Evolutionary conservation across 1,140 invertebrate genomes (phyloP).

Genomic region (Nasonia giraulti): DNA sequence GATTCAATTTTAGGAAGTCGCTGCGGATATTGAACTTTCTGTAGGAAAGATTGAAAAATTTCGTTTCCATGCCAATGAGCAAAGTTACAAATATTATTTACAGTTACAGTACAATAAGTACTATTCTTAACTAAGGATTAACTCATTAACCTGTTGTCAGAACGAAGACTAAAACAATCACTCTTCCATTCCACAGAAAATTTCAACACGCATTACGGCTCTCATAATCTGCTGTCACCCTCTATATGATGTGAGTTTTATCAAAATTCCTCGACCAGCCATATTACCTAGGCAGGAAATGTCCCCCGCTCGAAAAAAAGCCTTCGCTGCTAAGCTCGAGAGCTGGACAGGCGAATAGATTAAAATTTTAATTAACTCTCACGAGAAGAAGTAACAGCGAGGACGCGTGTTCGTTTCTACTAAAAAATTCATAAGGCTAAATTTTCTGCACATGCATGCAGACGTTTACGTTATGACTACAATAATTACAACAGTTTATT

Average conservation of each 20-base stretch:
- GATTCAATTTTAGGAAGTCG: too few relatives aligned
- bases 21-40: too few relatives aligned
- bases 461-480: too few relatives aligned
- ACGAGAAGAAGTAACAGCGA: not conserved
- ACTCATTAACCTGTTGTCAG: not conserved
- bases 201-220: too few relatives aligned
- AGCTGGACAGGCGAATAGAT: not conserved
- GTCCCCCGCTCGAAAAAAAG: not conserved
- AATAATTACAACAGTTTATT: too few relatives aligned
- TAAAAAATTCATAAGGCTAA: not conserved
- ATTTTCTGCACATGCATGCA: not conserved
- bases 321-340: not conserved
- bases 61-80: too few relatives aligned
- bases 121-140: too few relatives aligned
- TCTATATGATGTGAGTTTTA: not conserved
- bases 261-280: not conserved
- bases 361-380: constrained; percentile 16
- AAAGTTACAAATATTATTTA: too few relatives aligned
- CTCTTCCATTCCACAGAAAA: not conserved
- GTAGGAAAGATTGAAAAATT: too few relatives aligned
- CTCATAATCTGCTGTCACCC: not conserved
- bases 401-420: not conserved
- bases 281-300: not conserved
- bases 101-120: too few relatives aligned
- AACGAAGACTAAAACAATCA: not conserved